Evolutionary conservation across 1,140 invertebrate genomes (phyloP).

Genomic region (Heterodera schachtii): DNA sequence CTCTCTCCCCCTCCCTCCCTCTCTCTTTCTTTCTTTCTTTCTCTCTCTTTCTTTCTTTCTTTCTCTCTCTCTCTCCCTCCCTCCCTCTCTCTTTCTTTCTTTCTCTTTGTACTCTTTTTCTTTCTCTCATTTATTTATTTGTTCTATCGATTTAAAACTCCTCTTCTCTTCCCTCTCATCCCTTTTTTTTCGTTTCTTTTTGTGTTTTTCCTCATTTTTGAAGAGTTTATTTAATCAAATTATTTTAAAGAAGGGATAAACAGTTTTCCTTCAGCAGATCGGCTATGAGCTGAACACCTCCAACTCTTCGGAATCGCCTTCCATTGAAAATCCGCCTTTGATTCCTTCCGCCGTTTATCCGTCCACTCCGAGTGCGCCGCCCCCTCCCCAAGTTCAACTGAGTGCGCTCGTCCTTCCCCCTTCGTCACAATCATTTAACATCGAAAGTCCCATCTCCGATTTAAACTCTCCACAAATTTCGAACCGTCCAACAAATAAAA

Average conservation of each 20-base stretch:
- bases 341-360: background rate
- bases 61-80: background rate
- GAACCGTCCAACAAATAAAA: background rate
- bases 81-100: background rate
- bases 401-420: background rate
- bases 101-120: too few relatives aligned
- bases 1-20: background rate
- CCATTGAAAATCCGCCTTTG: background rate
- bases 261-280: background rate
- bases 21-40: too few relatives aligned
- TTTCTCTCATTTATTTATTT: background rate
- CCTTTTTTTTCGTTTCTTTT: background rate
- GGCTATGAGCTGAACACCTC: conserved; percentile 1
- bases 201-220: too few relatives aligned
- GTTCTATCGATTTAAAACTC: background rate
- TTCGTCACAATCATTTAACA: background rate
- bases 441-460: background rate
- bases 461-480: background rate
- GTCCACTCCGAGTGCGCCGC: background rate
- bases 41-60: background rate
- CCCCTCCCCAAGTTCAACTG: background rate
- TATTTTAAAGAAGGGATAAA: too few relatives aligned
- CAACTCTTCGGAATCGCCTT: background rate
- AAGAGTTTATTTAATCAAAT: too few relatives aligned
- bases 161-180: background rate